Evolutionary conservation across 1,140 invertebrate genomes (phyloP).

Genomic region (Aphaenogaster floridana): DNA sequence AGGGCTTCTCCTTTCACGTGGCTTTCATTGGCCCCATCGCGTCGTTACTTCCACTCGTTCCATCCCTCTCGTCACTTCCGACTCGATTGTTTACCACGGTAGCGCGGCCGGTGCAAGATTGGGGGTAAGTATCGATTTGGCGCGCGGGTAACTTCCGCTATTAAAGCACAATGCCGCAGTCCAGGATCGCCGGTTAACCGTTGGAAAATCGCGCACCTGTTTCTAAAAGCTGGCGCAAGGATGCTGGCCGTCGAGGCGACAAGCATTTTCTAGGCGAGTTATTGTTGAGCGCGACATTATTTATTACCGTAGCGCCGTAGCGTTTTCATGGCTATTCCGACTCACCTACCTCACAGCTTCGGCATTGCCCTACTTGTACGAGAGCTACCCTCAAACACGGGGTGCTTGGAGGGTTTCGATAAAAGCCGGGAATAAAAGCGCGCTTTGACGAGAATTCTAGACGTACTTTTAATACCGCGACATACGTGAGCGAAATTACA

Average conservation of each 20-base stretch:
- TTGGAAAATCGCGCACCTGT: constrained; percentile 45
- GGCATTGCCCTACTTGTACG: neutral
- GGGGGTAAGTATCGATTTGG: constrained; percentile 32
- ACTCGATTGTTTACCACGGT: constrained; percentile 21
- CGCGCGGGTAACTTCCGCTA: constrained; percentile 13
- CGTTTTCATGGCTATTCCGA: constrained; percentile 32
- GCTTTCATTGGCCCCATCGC: constrained; percentile 15
- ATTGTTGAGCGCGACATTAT: constrained; percentile 23
- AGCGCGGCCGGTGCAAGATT: neutral
- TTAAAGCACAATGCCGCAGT: constrained; percentile 26
- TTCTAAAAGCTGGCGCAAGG: constrained; percentile 37
- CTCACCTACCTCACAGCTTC: neutral
- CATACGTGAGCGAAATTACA: neutral
- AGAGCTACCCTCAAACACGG: neutral
- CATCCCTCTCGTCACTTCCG: constrained; percentile 19
- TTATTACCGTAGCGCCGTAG: neutral
- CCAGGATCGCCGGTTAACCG: constrained; percentile 25
- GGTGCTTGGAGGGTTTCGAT: constrained; percentile 7
- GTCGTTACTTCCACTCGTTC: constrained; percentile 22
- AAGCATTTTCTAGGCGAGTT: constrained; percentile 46
- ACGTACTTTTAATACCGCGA: neutral
- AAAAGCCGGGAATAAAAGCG: constrained; percentile 25
- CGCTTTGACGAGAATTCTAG: neutral
- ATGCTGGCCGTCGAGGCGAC: neutral
- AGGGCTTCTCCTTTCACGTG: neutral